Conservation (phyloP, 2,797 vertebrate species). For the Hemibagrus guttatus region DNA sequence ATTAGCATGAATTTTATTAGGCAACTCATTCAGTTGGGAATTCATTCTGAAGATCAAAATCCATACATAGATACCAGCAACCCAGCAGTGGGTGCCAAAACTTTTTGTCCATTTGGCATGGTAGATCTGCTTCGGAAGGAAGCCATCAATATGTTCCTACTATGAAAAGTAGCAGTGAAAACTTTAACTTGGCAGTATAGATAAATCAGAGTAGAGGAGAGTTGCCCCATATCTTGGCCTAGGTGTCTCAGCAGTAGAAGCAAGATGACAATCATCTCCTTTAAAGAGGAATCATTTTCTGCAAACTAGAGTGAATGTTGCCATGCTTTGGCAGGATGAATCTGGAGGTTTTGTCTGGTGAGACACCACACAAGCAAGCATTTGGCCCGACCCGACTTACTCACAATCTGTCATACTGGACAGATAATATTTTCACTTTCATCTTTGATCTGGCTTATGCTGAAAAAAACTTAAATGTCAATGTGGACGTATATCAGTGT, state of each 20-base stretch:
- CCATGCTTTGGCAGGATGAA: neutral
- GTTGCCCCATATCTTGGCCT: neutral
- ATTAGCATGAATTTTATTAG: neutral
- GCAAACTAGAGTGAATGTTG: neutral
- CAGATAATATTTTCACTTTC: neutral
- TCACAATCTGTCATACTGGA: neutral
- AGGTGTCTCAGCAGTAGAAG: neutral
- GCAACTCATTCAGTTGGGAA: neutral
- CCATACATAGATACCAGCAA: neutral
- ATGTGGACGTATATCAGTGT: neutral
- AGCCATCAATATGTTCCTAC: neutral
- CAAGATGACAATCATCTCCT: neutral
- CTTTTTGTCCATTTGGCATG: neutral
- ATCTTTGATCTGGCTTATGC: neutral
- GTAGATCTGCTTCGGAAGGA: neutral
- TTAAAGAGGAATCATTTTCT: neutral
- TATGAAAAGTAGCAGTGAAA: neutral
- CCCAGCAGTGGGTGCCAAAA: neutral
- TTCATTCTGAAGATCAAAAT: neutral
- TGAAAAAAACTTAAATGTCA: neutral
- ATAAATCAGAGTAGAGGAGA: neutral
- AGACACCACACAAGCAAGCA: neutral
- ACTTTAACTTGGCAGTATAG: neutral
- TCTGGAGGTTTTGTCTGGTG: neutral
- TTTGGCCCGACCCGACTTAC: neutral